Conservation (phyloP, 2,113 vertebrate genomes). For the Picathartes gymnocephalus region DNA sequence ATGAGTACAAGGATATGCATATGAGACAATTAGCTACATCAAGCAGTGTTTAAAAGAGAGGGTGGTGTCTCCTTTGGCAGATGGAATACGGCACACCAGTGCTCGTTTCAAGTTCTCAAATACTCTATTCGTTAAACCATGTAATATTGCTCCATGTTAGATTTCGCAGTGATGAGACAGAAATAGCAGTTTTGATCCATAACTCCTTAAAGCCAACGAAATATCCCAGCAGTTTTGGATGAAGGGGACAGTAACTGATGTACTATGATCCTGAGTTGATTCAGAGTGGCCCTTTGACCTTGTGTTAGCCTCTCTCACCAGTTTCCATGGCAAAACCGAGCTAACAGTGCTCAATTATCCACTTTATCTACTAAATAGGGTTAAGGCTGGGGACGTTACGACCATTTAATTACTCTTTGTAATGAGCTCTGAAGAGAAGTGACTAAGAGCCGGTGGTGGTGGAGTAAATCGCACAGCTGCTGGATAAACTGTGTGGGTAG, state of each 20-base stretch:
- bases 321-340: slow-evolving; percentile 16
- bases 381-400: not conserved
- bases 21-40: not conserved
- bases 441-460: not conserved
- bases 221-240: not conserved
- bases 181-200: not conserved
- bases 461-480: not conserved
- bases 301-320: not conserved
- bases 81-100: not conserved
- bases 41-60: not conserved
- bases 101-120: not conserved
- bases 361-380: slow-evolving; percentile 34
- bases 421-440: slow-evolving; percentile 31
- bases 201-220: not conserved
- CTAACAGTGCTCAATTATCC: slow-evolving; percentile 36
- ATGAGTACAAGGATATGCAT: no score
- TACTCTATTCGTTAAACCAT: not conserved
- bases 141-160: not conserved
- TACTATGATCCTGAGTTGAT: not conserved
- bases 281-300: not conserved
- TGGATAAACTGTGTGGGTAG: not conserved
- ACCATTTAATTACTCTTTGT: slow-evolving; percentile 40
- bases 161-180: not conserved
- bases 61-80: not conserved
- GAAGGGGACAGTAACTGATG: not conserved